Evolutionary conservation across 2,888 invertebrate species (phyloP), one percentile per base, ranked within the genome.

Genomic region (Malthinus flaveolus): DNA sequence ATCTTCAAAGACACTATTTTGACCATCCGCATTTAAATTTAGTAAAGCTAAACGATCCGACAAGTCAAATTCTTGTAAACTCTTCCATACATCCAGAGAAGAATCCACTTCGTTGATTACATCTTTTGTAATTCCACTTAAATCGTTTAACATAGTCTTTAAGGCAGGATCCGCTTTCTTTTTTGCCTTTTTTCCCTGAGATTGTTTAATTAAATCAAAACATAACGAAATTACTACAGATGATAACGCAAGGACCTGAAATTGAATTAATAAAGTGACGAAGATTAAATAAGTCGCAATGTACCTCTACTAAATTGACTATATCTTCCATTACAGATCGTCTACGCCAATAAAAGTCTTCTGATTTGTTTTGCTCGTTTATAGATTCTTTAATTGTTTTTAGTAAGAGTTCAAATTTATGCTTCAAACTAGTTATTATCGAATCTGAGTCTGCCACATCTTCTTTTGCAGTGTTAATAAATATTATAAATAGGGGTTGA

Each of bases 291-390:
- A 12, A 39, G 1, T 35, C n/a, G 12, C 10, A 6, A 9, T 35
- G n/a, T 35, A 88, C 88, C 82, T 89, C 88, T 59, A 87, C 77
- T 68, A 82, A 83, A 69, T 85, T 84, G 11, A 85, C 83, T 33
- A 85, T 78, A 32, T 78, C 77, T 68, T 85, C 86, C 64, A 86
- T 79, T 3, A 80, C 75, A 32, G 81, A 81, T 9, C 85, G 74
- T 53, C 82, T 73, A 13, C 69, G 67, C 82, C 83, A 85, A 8
- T 78, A 70, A 6, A 75, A 76, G 67, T 80, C 79, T 49, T 77
- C 72, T 7, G 65, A 69, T 9, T 75, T 73, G 62, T 81, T 78
- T 61, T 79, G 78, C 13, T 77, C 73, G 9, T 75, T 71, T 10
- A 81, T 77, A 1, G 8, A 13, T 23, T 32, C 46, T 33, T 32